phyloP scores from a whole-genome alignment of 2,797 vertebrate genomes.

The Macroramphosus scolopax region DNA sequence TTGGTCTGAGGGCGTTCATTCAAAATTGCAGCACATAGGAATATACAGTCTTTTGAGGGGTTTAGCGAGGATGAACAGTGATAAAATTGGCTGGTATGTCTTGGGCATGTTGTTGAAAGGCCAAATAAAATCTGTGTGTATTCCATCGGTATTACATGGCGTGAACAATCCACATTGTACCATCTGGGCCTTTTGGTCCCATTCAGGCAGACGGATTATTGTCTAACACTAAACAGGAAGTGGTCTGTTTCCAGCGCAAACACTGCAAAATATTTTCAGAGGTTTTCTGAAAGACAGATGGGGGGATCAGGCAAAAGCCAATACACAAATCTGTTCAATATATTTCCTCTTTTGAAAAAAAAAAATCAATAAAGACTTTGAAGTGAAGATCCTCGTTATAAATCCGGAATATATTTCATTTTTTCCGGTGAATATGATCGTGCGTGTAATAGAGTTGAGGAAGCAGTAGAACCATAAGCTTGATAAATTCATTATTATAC shows the following conservation, averaged over 20 bases:
- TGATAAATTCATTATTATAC: too few relatives aligned
- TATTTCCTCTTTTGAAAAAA: constrained; percentile 14
- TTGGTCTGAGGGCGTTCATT: too few relatives aligned
- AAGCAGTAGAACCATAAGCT: too few relatives aligned
- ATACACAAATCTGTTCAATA: constrained; percentile 24
- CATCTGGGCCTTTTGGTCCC: constrained; percentile 42
- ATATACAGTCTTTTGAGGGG: constrained; percentile 26
- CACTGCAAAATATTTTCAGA: constrained; percentile 33
- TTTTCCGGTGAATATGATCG: too few relatives aligned
- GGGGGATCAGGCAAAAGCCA: constrained; percentile 39
- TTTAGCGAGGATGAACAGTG: constrained; percentile 18
- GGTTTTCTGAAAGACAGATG: constrained; percentile 43
- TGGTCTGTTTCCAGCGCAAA: constrained; percentile 33
- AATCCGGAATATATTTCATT: too few relatives aligned
- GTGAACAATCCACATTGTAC: constrained; percentile 35
- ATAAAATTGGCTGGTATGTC: constrained; percentile 13
- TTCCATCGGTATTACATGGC: constrained; percentile 40
- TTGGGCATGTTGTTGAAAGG: constrained; percentile 16
- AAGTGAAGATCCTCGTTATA: too few relatives aligned
- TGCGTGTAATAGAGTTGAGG: too few relatives aligned
- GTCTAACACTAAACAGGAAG: constrained; percentile 31
- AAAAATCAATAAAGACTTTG: too few relatives aligned
- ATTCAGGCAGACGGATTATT: constrained; percentile 1
- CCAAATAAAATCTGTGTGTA: constrained; percentile 37
- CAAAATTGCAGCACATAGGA: constrained; percentile 9